phyloP scores from a whole-genome alignment of 1,140 invertebrate species.

The Macrocentrus cingulum region DNA sequence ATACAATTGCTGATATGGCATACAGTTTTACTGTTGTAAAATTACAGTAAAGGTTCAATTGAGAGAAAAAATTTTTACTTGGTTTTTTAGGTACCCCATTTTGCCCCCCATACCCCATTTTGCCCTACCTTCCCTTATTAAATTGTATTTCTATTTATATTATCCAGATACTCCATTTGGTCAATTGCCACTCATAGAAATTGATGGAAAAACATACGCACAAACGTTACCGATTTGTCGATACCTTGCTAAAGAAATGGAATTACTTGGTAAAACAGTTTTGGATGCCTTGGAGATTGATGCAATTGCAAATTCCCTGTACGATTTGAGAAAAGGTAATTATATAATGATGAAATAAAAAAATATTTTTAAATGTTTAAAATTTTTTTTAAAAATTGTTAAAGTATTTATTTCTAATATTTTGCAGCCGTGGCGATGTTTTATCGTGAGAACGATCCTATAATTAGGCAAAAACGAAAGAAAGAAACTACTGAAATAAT shows the following conservation, averaged over 20 bases:
- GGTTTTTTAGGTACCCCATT: too few species aligned
- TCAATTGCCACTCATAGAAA: constrained; percentile 61
- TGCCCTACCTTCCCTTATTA: too few species aligned
- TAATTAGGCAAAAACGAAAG: constrained; percentile 40
- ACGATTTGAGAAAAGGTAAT: constrained; percentile 47
- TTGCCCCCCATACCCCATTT: too few species aligned
- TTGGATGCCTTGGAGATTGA: constrained; percentile 51
- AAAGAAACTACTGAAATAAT: constrained; percentile 39
- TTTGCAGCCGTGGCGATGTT: constrained; percentile 36
- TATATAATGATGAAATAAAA: too few species aligned
- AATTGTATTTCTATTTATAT: too few species aligned
- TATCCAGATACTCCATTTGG: constrained; percentile 60
- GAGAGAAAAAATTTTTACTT: too few species aligned
- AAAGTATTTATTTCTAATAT: too few species aligned
- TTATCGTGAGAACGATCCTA: constrained; percentile 41
- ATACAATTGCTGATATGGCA: too few species aligned
- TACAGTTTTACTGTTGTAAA: too few species aligned
- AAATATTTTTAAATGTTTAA: too few species aligned
- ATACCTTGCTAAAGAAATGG: constrained; percentile 60
- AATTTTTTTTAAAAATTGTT: too few species aligned
- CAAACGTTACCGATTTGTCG: constrained; percentile 61
- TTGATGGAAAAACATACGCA: constrained; percentile 58
- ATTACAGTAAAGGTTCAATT: too few species aligned
- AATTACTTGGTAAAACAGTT: constrained; percentile 57
- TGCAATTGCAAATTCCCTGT: constrained; percentile 43